Conservation (phyloP, 1,140 invertebrate genomes). For the Phthorimaea operculella region DNA sequence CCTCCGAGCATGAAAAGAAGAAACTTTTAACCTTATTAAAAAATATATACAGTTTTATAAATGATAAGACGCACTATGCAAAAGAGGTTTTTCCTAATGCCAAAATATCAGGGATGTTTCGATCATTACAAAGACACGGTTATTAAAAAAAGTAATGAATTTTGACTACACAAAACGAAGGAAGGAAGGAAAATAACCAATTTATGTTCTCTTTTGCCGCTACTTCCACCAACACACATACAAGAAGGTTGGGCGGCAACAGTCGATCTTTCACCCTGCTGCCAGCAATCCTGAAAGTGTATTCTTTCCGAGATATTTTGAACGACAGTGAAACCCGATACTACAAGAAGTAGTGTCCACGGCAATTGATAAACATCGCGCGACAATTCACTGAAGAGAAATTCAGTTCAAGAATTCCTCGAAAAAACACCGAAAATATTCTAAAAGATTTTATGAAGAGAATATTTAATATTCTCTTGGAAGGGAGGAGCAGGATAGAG, state of each 20-base stretch:
- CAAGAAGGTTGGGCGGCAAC: not conserved
- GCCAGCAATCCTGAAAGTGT: not conserved
- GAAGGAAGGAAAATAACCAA: constrained; percentile 5
- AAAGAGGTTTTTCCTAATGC: not conserved
- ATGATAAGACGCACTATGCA: not conserved
- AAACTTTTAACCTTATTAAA: no score
- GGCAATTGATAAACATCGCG: not conserved
- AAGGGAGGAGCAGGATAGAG: no score
- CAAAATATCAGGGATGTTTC: constrained; percentile 13
- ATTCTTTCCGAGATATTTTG: not conserved
- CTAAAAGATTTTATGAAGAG: no score
- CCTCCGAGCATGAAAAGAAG: no score
- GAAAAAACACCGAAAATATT: not conserved
- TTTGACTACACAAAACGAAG: not conserved
- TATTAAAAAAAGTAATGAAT: constrained; percentile 8
- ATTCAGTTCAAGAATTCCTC: not conserved
- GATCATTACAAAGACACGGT: constrained; percentile 18
- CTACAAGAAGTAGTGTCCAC: not conserved
- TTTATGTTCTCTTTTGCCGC: not conserved
- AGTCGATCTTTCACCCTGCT: not conserved
- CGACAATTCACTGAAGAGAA: not conserved
- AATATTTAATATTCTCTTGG: no score
- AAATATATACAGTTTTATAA: not conserved
- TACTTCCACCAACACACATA: not conserved
- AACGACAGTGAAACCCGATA: not conserved